Base-by-base conservation (phyloP, 37 sponge, comb jelly and placozoan species). In the Diacarnus erythraeanus region DNA sequence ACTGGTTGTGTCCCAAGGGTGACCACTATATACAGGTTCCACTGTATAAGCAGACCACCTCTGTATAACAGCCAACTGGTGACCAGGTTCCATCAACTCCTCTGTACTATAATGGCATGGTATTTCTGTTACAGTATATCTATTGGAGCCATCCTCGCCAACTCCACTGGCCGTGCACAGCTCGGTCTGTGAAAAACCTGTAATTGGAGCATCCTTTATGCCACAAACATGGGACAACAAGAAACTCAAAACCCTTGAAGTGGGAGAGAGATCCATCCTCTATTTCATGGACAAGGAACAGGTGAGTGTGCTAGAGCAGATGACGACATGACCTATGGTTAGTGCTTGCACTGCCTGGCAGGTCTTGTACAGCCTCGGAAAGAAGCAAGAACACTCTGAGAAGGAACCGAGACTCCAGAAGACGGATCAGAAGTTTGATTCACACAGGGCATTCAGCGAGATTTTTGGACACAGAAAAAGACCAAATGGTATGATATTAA, bases 121-220 rank as follows among this genome's bases (percentile, higher is more conserved):
- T n/a, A n/a, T n/a, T n/a, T n/a, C n/a, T n/a, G 17, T 8, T 36
- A 29, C 47, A 92, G 93, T 92, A 69, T 85, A 81, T 37, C 25
- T 84, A 23, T 77, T 92, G 37, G 42, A 76, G 23, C 89, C 93
- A 17, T 29, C 68, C 38, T 64, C 38, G 33, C 67, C 81, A 18
- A 57, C 74, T 12, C 93, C 89, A 35, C 41, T 92, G 41, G 78
- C 69, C 64, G 69, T 85, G 1, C 56, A 77, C 38, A 64, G 77
- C 42, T 31, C 41, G 21, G 78, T 77, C 3, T 74, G 71, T 74
- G 42, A 27, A 1, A 38, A 64, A 3, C 37, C 73, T 12, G 57
- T 92, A 22, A 20, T 66, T 0, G 81, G 82, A 10, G 93, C 89
- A 6, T 74, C 85, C 29, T 92, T 84, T 54, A 23, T 84, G 1